Evolutionary conservation across 2,888 invertebrate genomes (phyloP).

Genomic region (Portevinia maculata): DNA sequence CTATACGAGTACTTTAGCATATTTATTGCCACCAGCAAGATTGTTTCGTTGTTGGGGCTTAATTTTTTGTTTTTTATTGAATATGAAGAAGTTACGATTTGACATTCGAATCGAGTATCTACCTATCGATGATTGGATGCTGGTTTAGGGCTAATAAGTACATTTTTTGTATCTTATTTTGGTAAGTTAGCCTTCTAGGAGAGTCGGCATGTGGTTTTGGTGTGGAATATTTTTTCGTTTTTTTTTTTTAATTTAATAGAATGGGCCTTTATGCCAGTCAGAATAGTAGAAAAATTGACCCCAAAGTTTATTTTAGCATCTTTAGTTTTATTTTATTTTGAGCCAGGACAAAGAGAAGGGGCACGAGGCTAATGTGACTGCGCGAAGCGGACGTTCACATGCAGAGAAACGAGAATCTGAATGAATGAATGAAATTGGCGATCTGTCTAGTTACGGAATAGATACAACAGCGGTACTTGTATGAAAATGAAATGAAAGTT

Average conservation of each 20-base stretch:
- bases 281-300: not conserved
- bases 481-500: conserved; percentile 58
- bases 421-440: conserved; percentile 64
- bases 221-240: not conserved
- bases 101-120: conserved; percentile 14
- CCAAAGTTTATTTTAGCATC: conserved; percentile 20
- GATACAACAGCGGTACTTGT: conserved; percentile 43
- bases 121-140: conserved; percentile 33
- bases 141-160: conserved; percentile 43
- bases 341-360: not conserved
- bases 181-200: not conserved
- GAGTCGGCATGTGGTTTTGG: not conserved
- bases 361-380: conserved; percentile 23
- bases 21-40: conserved; percentile 56
- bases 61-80: conserved; percentile 19
- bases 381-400: conserved; percentile 61
- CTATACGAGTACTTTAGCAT: conserved; percentile 66
- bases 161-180: not conserved
- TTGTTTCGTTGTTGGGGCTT: conserved; percentile 20
- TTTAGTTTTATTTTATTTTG: not conserved
- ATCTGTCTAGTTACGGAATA: conserved; percentile 64
- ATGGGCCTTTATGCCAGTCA: conserved; percentile 1
- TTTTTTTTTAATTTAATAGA: not conserved
- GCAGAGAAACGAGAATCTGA: conserved; percentile 50
- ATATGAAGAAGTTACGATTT: not conserved